These are phyloP conservation scores for Synanthedon formicaeformis DNA, from an alignment of 2,888 invertebrate genomes.

Conservation along the genomic window DNA sequence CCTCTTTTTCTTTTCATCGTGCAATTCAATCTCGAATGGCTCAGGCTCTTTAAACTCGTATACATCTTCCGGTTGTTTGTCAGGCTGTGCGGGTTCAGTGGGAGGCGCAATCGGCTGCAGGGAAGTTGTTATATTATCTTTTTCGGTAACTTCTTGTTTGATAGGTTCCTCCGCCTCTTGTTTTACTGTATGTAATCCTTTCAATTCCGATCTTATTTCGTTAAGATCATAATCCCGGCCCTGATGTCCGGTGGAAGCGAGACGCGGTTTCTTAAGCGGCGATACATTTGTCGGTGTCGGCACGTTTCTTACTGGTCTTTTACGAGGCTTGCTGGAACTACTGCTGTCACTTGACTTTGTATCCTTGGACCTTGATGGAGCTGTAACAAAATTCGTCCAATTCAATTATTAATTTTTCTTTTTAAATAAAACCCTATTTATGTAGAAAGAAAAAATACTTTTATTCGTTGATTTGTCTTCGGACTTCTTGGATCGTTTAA, in stretches of 20 bases:
- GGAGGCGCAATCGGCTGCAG: conserved; percentile 17
- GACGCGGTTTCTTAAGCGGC: conserved; percentile 46
- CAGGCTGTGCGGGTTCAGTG: conserved; percentile 30
- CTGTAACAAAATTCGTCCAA: conserved; percentile 17
- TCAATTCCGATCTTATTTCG: conserved; percentile 86
- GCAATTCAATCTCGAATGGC: conserved; percentile 85
- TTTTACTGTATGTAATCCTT: conserved; percentile 75
- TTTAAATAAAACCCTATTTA: neutral
- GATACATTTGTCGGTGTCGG: conserved; percentile 42
- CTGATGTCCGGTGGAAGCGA: conserved; percentile 30
- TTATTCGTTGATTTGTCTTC: conserved; percentile 47
- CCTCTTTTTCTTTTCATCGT: conserved; percentile 67
- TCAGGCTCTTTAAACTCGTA: conserved; percentile 93
- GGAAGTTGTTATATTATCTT: conserved; percentile 20
- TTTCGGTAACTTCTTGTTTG: conserved; percentile 36
- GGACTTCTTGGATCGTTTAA: conserved; percentile 50
- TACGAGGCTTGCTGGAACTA: conserved; percentile 52
- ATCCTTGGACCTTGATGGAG: conserved; percentile 45
- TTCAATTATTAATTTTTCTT: neutral
- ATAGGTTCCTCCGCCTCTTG: conserved; percentile 49
- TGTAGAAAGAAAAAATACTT: conserved; percentile 24
- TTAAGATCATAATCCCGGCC: conserved; percentile 84
- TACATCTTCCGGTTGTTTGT: conserved; percentile 73
- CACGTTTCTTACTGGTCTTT: conserved; percentile 42
- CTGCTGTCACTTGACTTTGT: conserved; percentile 54